Conservation (phyloP, 1,140 invertebrate genomes). For the Solenopsis fugax region DNA sequence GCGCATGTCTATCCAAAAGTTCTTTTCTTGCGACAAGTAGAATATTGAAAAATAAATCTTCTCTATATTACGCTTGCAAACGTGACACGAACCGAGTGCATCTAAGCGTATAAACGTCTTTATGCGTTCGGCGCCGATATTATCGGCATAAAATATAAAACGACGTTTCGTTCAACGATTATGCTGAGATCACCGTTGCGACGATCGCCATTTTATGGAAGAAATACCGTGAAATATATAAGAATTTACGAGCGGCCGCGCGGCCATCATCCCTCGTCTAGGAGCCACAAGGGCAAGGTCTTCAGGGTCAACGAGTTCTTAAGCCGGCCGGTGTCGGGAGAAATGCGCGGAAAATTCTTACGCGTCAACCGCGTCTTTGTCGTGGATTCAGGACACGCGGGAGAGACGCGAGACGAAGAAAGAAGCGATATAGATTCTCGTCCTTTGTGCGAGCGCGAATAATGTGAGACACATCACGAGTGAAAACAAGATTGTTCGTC, state of each 20-base stretch:
- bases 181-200: not conserved
- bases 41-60: not conserved
- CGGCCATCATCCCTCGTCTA: constrained; percentile 6
- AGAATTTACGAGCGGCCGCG: constrained; percentile 44
- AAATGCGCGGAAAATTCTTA: constrained; percentile 61
- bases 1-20: not conserved
- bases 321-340: constrained; percentile 20
- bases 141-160: constrained; percentile 4
- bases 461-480: constrained; percentile 3
- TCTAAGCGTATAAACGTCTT: constrained; percentile 12
- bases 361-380: constrained; percentile 42
- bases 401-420: not conserved
- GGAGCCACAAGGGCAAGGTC: constrained; percentile 56
- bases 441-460: constrained; percentile 31
- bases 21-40: not conserved
- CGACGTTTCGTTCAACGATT: not conserved
- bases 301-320: constrained; percentile 61
- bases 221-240: not conserved
- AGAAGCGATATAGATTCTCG: constrained; percentile 8
- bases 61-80: too few relatives aligned
- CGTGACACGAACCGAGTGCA: not conserved
- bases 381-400: not conserved
- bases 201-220: constrained; percentile 36
- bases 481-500: constrained; percentile 28
- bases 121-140: not conserved